phyloP scores from a whole-genome alignment of 2,888 invertebrate genomes.

The Dryocosmus kuriphilus region DNA sequence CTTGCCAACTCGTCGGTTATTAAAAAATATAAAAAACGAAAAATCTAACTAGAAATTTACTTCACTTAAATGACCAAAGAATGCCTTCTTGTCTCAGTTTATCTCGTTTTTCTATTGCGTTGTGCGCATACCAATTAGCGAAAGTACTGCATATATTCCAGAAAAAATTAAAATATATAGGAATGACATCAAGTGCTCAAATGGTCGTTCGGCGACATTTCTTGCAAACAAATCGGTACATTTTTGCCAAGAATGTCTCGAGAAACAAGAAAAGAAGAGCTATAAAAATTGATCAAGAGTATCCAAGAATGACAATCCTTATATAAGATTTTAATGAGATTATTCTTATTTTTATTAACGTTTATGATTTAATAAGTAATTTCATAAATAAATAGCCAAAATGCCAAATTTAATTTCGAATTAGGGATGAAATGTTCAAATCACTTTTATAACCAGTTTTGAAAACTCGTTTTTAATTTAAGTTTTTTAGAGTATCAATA shows the following conservation, averaged over 20 bases:
- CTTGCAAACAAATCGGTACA: background rate
- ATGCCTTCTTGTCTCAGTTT: background rate
- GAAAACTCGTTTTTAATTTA: too few species aligned
- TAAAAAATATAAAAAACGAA: background rate
- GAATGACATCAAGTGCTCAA: slow-evolving; percentile 8
- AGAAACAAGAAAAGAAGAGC: background rate
- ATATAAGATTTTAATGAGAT: too few species aligned
- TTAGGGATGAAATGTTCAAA: too few species aligned
- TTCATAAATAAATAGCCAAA: too few species aligned
- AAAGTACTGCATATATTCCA: background rate
- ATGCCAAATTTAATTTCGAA: too few species aligned
- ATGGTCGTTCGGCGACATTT: background rate
- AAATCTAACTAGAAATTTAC: background rate
- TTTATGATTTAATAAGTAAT: too few species aligned
- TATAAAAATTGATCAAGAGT: background rate
- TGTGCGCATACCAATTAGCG: background rate
- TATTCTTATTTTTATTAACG: too few species aligned
- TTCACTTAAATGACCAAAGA: background rate
- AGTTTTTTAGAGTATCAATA: too few species aligned
- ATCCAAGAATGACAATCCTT: background rate
- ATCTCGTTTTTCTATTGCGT: background rate
- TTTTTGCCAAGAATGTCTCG: background rate
- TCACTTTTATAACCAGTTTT: too few species aligned
- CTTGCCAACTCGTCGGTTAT: background rate
- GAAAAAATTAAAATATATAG: background rate